Base-by-base conservation (phyloP, 2,113 vertebrate genomes). In the Forbesichthys papilliferus region DNA sequence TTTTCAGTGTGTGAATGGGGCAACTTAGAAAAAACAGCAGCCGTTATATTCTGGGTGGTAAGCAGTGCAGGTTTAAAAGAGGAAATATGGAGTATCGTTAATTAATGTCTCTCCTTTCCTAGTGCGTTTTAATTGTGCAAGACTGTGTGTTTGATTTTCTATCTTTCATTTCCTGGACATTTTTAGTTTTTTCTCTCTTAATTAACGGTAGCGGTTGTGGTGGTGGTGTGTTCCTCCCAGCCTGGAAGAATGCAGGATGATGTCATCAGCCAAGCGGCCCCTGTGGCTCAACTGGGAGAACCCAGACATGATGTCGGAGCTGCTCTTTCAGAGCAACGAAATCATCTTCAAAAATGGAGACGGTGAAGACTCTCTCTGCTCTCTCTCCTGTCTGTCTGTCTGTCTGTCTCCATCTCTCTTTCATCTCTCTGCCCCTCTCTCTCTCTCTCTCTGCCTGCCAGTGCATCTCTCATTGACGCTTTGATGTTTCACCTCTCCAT, bases 311-410 rank as follows among this genome's bases (percentile, higher is more conserved):
- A 99, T 99, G 98, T 98, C 97, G 60, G 98, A 99, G 83, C 93
- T 99, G 75, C 94, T 99, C 67, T 99, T 99, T 91, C 96, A 97
- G 89, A 99, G 98, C 93, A 99, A 99, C 73, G 98, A 99, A 90
- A 98, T 99, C 83, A 99, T 99, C 83, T 99, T 99, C 88, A 99
- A 99, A 92, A 99, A 99, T 77, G 97, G 98, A 76, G 98, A 99
- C 11, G 97, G 97, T 98, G 90, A 94, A 94, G 0, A 42, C 11
- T 57, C 2, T 13, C 11, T 20, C 27, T 16, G 27, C 36, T 46
- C 52, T 8, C 42, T 47, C 4, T 42, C 20, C 27, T 51, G 3
- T 48, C 34, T 52, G 9, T 27, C 4, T 68, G 51, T 16, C 14
- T 51, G 0, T 53, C 20, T 68, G 0, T 54, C 34, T 14, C 1